Evolutionary conservation across 1,140 invertebrate genomes (phyloP).

Genomic region (Acromyrmex charruanus): DNA sequence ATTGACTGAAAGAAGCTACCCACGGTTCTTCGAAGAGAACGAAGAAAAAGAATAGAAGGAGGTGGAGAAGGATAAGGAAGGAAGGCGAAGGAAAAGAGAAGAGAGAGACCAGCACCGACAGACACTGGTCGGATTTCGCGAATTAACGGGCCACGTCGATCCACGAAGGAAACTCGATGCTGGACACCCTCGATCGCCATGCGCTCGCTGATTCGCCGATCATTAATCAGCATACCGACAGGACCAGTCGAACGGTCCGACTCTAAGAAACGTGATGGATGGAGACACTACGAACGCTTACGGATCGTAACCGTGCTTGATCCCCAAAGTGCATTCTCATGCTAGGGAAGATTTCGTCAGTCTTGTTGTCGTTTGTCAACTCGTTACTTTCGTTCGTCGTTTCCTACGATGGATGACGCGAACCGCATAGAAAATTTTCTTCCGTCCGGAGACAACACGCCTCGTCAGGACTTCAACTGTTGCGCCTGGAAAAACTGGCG

Average conservation of each 20-base stretch:
- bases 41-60: constrained; percentile 36
- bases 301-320: constrained; percentile 52
- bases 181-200: constrained; percentile 53
- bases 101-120: constrained; percentile 1
- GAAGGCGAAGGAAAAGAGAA: constrained; percentile 12
- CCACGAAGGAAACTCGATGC: constrained; percentile 62
- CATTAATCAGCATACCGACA: constrained; percentile 72
- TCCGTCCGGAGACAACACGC: background rate
- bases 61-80: background rate
- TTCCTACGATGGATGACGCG: constrained; percentile 13
- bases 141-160: constrained; percentile 67
- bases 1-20: constrained; percentile 76
- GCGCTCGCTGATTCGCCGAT: constrained; percentile 32
- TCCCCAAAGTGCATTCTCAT: constrained; percentile 74
- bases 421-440: constrained; percentile 3
- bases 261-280: constrained; percentile 72
- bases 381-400: constrained; percentile 28
- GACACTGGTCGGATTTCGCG: constrained; percentile 55
- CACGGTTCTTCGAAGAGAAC: constrained; percentile 16
- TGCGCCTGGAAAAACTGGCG: background rate
- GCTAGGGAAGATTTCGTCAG: constrained; percentile 60
- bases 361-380: constrained; percentile 73
- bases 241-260: constrained; percentile 51
- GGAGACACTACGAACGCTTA: constrained; percentile 67
- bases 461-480: constrained; percentile 29